phyloP scores from a whole-genome alignment of 2,797 vertebrate species.

The Lepilemur septentrionalis region DNA sequence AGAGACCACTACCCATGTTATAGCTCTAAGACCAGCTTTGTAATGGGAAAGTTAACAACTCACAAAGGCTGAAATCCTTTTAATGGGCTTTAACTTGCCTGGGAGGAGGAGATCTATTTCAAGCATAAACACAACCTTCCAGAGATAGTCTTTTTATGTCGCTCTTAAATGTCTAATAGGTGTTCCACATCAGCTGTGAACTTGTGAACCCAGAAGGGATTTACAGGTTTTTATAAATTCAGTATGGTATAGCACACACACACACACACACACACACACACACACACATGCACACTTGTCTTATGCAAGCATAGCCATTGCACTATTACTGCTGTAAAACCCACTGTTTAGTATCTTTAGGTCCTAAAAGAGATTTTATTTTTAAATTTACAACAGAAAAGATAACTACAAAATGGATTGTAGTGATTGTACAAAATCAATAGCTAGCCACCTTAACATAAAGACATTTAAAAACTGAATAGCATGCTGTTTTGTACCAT shows the following conservation, averaged over 20 bases:
- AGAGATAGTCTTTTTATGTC: conserved; percentile 56
- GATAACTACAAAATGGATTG: not conserved
- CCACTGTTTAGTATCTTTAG: not conserved
- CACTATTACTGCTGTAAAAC: not conserved
- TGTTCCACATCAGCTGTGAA: conserved; percentile 52
- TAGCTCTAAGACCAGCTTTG: not conserved
- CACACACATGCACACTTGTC: not conserved
- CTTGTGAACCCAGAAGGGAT: conserved; percentile 66
- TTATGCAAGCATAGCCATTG: not conserved
- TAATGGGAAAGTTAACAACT: conserved; percentile 18
- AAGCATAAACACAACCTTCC: conserved; percentile 41
- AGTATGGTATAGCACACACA: not conserved
- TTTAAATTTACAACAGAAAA: not conserved
- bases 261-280: not conserved
- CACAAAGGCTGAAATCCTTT: conserved; percentile 21
- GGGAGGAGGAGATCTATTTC: conserved; percentile 46
- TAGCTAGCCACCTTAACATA: not conserved
- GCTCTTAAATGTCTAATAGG: conserved; percentile 65
- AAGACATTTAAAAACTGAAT: not conserved
- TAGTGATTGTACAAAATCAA: conserved; percentile 35
- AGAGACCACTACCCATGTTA: not conserved
- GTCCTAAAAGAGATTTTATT: not conserved
- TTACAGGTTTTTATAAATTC: not conserved
- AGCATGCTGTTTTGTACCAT: not conserved
- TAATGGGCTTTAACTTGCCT: conserved; percentile 42